Base-by-base conservation (phyloP, 2,113 vertebrate species). In the Pluvialis apricaria region DNA sequence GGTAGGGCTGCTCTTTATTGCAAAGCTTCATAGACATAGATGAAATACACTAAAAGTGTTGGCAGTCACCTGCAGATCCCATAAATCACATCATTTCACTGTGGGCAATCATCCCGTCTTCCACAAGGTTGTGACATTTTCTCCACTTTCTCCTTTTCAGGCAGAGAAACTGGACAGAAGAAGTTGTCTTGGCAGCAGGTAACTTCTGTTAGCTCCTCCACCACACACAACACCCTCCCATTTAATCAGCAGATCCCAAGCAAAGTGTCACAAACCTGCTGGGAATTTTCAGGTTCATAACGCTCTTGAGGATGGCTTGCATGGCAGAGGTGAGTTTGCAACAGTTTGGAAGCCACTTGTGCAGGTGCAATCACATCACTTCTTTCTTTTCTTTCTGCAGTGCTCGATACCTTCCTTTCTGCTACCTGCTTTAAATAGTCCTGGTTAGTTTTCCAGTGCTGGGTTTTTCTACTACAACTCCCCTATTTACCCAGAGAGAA, bases 221-320 rank as follows among this genome's bases (percentile, higher is more conserved):
- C 10, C 0, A 1, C 54, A 31, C 34, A 60, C 1, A 6, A 24
- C 24, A 31, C 18, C 15, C 31, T 80, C 5, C 9, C 11, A 31
- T 76, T 76, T 64, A 82, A 82, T 28, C 73, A 78, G 15, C 49
- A 91, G 57, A 95, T 21, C 17, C 57, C 52, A 69, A 28, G 52
- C 5, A 45, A 83, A 57, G 13, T 38, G 58, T 57, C 54, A 55
- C 15, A 65, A 78, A 6, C 64, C 42, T 81, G 40, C 24, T 55
- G 20, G 21, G 36, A 69, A 14, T 57, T 28, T 42, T 21, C 11
- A 54, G 17, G 17, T 79, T 72, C 61, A 18, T 65, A 57, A n/a
- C 52, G 42, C 24, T 45, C n/a, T 16, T 61, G 57, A 31, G 21
- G 19, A 20, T 34, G 31, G 9, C 16, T 54, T 73, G 34, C 24